Conservation (phyloP, 2,797 vertebrate genomes). For the Lutjanus campechanus region DNA sequence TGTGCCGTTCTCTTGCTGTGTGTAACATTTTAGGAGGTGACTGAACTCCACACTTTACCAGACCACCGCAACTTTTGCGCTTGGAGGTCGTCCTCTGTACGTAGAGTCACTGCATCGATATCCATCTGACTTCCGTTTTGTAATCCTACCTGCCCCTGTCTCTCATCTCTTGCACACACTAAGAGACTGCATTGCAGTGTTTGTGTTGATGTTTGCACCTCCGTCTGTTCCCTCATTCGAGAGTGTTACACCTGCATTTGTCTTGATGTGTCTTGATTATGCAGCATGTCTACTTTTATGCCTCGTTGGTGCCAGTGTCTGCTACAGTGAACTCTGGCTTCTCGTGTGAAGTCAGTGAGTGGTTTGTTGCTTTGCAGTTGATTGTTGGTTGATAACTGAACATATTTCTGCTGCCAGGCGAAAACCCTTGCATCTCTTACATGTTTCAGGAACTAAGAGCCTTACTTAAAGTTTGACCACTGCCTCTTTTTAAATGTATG, state of each 20-base stretch:
- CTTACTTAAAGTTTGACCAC: slow-evolving; percentile 1
- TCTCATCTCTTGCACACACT: slow-evolving; percentile 37
- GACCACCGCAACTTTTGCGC: slow-evolving; percentile 82
- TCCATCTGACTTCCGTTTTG: slow-evolving; percentile 61
- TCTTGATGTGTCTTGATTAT: slow-evolving; percentile 37
- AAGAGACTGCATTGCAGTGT: slow-evolving; percentile 65
- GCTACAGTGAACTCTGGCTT: slow-evolving; percentile 19
- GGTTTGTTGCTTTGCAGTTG: slow-evolving; percentile 33
- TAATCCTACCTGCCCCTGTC: slow-evolving; percentile 43
- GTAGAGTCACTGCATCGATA: slow-evolving; percentile 74
- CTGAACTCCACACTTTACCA: slow-evolving; percentile 75
- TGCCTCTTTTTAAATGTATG: slow-evolving; percentile 23
- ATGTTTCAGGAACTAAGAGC: slow-evolving; percentile 10
- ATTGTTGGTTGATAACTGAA: slow-evolving; percentile 2
- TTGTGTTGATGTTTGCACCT: slow-evolving; percentile 53
- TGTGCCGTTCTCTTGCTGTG: slow-evolving; percentile 67
- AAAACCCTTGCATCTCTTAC: slow-evolving; percentile 15
- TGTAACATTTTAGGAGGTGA: slow-evolving; percentile 81
- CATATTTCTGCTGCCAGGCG: neutral
- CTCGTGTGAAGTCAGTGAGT: slow-evolving; percentile 38
- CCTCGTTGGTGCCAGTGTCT: slow-evolving; percentile 27
- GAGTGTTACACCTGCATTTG: slow-evolving; percentile 40
- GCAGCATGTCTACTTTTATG: slow-evolving; percentile 52
- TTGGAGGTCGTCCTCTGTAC: slow-evolving; percentile 83
- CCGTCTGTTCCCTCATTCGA: slow-evolving; percentile 40